Evolutionary conservation across 2,113 vertebrate species (phyloP).

Genomic region (Tympanuchus pallidicinctus): DNA sequence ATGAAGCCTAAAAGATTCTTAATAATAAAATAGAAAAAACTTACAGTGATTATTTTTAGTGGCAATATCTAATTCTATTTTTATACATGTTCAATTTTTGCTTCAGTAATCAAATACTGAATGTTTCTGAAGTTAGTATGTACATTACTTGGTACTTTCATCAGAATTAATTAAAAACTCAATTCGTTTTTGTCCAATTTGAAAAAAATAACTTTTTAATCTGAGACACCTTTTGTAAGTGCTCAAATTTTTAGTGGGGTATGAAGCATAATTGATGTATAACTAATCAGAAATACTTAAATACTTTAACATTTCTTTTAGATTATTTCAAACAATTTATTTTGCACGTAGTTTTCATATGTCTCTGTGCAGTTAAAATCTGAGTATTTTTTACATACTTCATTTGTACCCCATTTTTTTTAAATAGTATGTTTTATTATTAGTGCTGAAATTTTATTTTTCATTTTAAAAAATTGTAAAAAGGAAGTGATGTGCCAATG

Average conservation of each 20-base stretch:
- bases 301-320: background rate
- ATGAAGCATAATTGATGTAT: background rate
- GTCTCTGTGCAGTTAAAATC: background rate
- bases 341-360: background rate
- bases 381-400: background rate
- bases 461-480: background rate
- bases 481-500: background rate
- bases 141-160: too few relatives aligned
- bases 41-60: too few relatives aligned
- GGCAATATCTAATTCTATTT: too few relatives aligned
- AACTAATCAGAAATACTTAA: background rate
- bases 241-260: background rate
- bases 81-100: too few relatives aligned
- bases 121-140: too few relatives aligned
- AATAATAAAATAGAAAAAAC: too few relatives aligned
- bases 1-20: too few relatives aligned
- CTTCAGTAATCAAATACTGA: too few relatives aligned
- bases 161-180: too few relatives aligned
- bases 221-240: background rate
- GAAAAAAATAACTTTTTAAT: too few relatives aligned
- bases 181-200: too few relatives aligned
- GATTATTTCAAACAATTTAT: background rate
- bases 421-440: background rate
- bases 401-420: rapidly evolving
- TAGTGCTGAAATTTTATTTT: background rate